These are phyloP conservation scores for Taxidea taxus DNA, from an alignment of 2,113 vertebrate species.

Conservation along the genomic window DNA sequence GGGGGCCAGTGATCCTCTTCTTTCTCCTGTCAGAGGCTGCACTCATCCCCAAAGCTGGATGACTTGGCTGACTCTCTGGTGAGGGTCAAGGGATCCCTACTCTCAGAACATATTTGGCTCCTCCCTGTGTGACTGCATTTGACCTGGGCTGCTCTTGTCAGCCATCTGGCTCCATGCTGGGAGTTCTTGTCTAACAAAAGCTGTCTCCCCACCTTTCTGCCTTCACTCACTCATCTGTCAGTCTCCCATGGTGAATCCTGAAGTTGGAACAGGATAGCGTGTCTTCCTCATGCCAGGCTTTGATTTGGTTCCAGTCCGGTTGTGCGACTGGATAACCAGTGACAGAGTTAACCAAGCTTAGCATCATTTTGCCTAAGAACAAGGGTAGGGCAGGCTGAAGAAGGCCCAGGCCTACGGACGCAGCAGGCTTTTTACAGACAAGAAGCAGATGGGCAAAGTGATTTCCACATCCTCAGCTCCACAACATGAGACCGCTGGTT, in stretches of 20 bases:
- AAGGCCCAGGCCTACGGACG: too few relatives aligned
- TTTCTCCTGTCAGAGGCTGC: neutral
- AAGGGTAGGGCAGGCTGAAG: neutral
- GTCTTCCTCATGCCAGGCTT: neutral
- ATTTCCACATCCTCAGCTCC: neutral
- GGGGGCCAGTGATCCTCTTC: neutral
- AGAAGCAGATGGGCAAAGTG: neutral
- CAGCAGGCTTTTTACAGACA: neutral
- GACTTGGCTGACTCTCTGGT: neutral
- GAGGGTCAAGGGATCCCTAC: neutral
- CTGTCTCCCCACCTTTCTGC: neutral
- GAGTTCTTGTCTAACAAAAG: neutral
- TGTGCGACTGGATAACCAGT: neutral
- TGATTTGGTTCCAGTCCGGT: neutral
- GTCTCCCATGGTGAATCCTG: neutral
- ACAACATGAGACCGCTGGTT: neutral
- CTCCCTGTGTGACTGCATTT: neutral
- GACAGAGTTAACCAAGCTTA: neutral
- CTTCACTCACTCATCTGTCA: too few relatives aligned
- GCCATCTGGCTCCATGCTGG: neutral
- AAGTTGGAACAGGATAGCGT: neutral
- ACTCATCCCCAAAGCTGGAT: neutral
- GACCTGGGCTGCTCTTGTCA: neutral
- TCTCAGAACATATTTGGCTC: neutral
- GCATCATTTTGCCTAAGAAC: neutral